Evolutionary conservation across 2,888 invertebrate genomes (phyloP).

Genomic region (Apantesis nais): DNA sequence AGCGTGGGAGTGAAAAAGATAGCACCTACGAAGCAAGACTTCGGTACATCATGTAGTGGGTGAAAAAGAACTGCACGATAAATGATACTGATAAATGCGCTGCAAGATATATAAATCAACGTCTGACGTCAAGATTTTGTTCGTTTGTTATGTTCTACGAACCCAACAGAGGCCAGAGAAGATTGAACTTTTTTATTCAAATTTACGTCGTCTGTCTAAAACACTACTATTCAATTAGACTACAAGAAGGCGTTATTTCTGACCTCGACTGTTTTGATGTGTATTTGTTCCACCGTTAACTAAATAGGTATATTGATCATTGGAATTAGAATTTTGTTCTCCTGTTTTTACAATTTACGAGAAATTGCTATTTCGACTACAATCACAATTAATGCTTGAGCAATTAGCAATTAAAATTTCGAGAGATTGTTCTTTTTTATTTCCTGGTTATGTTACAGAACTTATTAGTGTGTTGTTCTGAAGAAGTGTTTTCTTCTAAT

Average conservation of each 20-base stretch:
- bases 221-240: too few relatives aligned
- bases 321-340: background rate
- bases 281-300: too few relatives aligned
- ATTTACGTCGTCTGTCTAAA: too few relatives aligned
- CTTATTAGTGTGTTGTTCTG: background rate
- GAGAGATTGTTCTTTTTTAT: background rate
- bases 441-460: background rate
- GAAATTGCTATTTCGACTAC: background rate
- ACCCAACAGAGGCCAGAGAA: background rate
- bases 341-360: background rate
- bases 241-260: too few relatives aligned
- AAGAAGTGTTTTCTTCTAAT: background rate
- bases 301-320: too few relatives aligned
- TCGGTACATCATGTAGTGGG: background rate
- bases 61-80: background rate
- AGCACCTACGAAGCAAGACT: background rate
- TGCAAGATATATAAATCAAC: background rate
- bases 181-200: background rate
- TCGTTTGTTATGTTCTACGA: background rate
- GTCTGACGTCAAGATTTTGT: background rate
- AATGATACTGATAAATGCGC: background rate
- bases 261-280: too few relatives aligned
- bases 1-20: background rate
- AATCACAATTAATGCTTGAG: background rate
- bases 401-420: background rate